Evolutionary conservation across 2,113 vertebrate species (phyloP).

Genomic region (Propithecus coquereli): DNA sequence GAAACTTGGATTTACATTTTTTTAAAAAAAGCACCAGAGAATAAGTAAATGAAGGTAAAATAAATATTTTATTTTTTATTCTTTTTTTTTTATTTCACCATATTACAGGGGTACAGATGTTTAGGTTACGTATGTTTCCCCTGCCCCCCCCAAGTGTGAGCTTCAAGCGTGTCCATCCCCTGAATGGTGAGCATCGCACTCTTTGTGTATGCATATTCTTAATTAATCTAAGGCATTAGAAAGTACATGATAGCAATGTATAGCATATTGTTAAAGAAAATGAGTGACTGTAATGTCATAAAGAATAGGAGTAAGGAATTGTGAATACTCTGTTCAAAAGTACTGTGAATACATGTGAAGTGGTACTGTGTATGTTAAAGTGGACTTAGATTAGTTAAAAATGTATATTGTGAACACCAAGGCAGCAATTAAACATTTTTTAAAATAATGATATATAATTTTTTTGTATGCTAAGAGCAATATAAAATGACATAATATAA

Average conservation of each 20-base stretch:
- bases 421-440: neutral
- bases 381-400: neutral
- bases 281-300: neutral
- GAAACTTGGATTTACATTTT: neutral
- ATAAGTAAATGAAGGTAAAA: neutral
- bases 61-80: neutral
- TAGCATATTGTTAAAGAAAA: neutral
- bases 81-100: too few relatives aligned
- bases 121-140: too few relatives aligned
- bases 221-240: neutral
- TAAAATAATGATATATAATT: neutral
- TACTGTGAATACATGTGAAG: neutral
- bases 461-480: neutral
- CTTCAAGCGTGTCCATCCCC: too few relatives aligned
- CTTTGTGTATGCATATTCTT: neutral
- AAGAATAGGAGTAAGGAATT: neutral
- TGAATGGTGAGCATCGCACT: too few relatives aligned
- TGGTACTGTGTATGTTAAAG: neutral
- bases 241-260: neutral
- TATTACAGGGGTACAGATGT: too few relatives aligned
- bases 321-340: neutral
- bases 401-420: neutral
- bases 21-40: neutral
- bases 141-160: too few relatives aligned
- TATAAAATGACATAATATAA: neutral